Evolutionary conservation across 2,888 invertebrate species (phyloP).

Genomic region (Drosophila algonquin): DNA sequence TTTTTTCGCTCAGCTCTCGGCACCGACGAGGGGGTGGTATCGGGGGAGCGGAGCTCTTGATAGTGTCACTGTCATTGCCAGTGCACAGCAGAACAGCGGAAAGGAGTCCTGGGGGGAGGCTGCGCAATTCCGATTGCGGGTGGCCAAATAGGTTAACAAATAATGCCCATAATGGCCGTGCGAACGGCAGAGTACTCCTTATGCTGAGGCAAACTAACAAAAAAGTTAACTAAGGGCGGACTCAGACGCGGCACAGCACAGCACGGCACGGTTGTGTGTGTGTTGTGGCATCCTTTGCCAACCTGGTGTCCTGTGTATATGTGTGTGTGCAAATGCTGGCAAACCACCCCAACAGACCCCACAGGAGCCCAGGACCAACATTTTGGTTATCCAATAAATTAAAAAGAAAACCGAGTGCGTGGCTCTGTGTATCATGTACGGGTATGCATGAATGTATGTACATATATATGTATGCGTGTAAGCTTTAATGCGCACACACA

Average conservation of each 20-base stretch:
- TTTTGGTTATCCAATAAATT: constrained; percentile 62
- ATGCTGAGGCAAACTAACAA: constrained; percentile 67
- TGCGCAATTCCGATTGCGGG: constrained; percentile 48
- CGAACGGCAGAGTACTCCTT: constrained; percentile 7
- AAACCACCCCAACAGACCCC: constrained; percentile 62
- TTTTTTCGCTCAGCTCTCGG: constrained; percentile 21
- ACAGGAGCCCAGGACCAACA: constrained; percentile 22
- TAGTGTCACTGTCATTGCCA: constrained; percentile 79
- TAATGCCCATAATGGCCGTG: constrained; percentile 43
- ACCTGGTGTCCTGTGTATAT: not conserved
- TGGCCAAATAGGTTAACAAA: constrained; percentile 66
- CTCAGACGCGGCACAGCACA: constrained; percentile 21
- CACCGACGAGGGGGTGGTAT: constrained; percentile 8
- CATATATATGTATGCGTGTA: constrained; percentile 34
- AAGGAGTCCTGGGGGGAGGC: constrained; percentile 50
- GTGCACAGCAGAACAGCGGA: constrained; percentile 41
- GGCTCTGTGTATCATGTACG: constrained; percentile 16
- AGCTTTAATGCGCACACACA: constrained; percentile 59
- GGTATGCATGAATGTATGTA: constrained; percentile 21
- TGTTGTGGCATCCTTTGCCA: constrained; percentile 62
- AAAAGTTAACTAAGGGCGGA: constrained; percentile 74
- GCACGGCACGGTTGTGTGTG: not conserved
- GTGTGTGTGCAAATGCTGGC: constrained; percentile 6
- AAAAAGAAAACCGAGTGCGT: constrained; percentile 41
- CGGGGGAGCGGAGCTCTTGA: constrained; percentile 37